Base-by-base conservation (phyloP, 2,888 invertebrate species). In the Schrankia costaestrigalis region DNA sequence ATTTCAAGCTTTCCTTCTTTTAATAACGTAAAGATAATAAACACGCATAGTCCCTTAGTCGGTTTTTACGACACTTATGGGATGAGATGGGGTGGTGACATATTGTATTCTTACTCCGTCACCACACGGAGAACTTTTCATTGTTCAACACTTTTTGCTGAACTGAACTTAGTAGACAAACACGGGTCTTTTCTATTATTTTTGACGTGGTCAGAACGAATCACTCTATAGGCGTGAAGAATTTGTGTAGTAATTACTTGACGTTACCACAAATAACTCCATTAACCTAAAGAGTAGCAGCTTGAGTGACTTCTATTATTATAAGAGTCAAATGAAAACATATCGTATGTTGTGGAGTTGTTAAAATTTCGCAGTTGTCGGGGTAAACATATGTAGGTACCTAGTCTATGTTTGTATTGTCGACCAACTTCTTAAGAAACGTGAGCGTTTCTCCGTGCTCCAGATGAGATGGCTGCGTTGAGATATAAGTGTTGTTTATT, bases 401-500 rank as follows among this genome's bases (percentile, higher is more conserved):
- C 52, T 64, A 60, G 51, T 63, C 64, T 54, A 46, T 82, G 80
- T 82, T 81, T 81, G 78, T 74, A 72, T 64, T 71, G 63, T 65
- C 59, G 52, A 63, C 49, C 58, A 66, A 68, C 71, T 73, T 77
- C 77, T 80, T 74, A 76, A 71, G 78, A 75, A 82, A 79, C 70
- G 75, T 65, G 70, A 73, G 71, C 61, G 35, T 63, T 65, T 60
- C 65, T 49, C 56, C 59, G 55, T 61, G 72, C 73, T 73, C 66
- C 64, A 80, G 70, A 82, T 79, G 80, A 78, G 82, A 81, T 70
- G 80, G 63, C 60, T 55, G 71, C 79, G 80, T 80, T 76, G 77
- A 81, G 67, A 78, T 71, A 78, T 72, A 75, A 80, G 80, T 71
- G 79, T 58, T 80, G 77, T 82, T 78, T 83, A 78, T 80, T 76